Evolutionary conservation across 1,140 invertebrate species (phyloP).

Genomic region (Drosophila santomea): DNA sequence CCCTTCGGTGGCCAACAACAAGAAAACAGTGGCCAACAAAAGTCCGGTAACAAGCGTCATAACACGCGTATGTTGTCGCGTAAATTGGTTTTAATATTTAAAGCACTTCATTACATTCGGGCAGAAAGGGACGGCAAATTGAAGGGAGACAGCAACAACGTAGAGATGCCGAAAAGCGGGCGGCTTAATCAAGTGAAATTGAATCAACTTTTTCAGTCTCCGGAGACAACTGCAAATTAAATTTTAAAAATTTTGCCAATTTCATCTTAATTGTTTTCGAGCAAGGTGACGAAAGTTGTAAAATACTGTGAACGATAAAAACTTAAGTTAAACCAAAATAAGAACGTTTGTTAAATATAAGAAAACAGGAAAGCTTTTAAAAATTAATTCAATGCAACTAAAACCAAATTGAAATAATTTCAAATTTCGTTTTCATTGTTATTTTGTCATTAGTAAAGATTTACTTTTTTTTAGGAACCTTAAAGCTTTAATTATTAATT

Average conservation of each 20-base stretch:
- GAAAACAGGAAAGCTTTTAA: too few relatives aligned
- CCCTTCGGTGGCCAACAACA: slow-evolving; percentile 13
- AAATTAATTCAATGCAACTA: too few relatives aligned
- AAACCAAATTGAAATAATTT: neutral
- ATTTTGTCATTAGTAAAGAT: too few relatives aligned
- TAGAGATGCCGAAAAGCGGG: slow-evolving; percentile 38
- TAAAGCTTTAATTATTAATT: too few relatives aligned
- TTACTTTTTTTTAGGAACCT: too few relatives aligned
- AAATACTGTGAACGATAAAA: neutral
- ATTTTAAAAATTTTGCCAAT: slow-evolving; percentile 8
- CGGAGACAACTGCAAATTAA: slow-evolving; percentile 12
- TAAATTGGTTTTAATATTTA: slow-evolving; percentile 84
- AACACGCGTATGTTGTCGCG: slow-evolving; percentile 81
- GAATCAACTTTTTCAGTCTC: slow-evolving; percentile 39
- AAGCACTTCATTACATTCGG: slow-evolving; percentile 76
- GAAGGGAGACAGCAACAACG: neutral
- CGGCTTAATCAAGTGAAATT: slow-evolving; percentile 63
- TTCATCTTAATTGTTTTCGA: neutral
- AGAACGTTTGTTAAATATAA: neutral
- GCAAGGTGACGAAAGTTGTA: neutral
- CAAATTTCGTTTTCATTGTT: neutral
- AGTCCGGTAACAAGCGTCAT: slow-evolving; percentile 69
- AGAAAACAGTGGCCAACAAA: slow-evolving; percentile 33
- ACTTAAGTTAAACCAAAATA: neutral
- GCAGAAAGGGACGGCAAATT: slow-evolving; percentile 1